Evolutionary conservation across 2,113 vertebrate species (phyloP).

Genomic region (Aix galericulata): DNA sequence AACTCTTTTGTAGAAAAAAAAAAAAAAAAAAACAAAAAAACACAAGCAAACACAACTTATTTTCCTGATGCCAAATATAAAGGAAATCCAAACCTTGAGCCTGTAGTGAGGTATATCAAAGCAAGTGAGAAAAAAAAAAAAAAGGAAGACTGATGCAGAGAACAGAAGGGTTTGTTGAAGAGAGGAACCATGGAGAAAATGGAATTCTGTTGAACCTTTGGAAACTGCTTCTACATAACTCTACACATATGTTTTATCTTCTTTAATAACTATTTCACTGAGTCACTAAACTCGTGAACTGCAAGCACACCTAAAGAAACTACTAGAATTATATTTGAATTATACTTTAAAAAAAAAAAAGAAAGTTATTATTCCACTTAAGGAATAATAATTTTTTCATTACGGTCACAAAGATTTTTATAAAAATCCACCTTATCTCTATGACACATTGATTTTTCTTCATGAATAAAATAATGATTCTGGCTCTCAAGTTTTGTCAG

Average conservation of each 20-base stretch:
- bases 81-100: neutral
- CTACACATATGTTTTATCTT: neutral
- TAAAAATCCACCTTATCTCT: slow-evolving; percentile 41
- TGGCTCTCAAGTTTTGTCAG: slow-evolving; percentile 29
- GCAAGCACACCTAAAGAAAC: neutral
- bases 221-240: neutral
- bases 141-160: neutral
- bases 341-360: neutral
- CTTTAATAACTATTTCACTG: neutral
- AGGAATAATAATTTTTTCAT: neutral
- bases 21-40: neutral
- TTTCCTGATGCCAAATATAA: neutral
- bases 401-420: slow-evolving; percentile 7
- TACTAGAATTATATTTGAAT: neutral
- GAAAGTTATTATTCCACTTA: neutral
- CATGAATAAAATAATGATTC: slow-evolving; percentile 64
- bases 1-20: neutral
- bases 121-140: neutral
- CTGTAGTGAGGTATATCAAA: neutral
- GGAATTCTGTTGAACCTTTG: neutral
- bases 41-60: no score
- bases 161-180: neutral
- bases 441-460: slow-evolving; percentile 57
- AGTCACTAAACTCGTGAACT: neutral
- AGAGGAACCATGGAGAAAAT: neutral